Percentiles rank a stretch among this genome's conserved stretches.
phyloP scores from a whole-genome alignment of 2,888 invertebrate species.

The Gastracanthus pulcherrimus region DNA sequence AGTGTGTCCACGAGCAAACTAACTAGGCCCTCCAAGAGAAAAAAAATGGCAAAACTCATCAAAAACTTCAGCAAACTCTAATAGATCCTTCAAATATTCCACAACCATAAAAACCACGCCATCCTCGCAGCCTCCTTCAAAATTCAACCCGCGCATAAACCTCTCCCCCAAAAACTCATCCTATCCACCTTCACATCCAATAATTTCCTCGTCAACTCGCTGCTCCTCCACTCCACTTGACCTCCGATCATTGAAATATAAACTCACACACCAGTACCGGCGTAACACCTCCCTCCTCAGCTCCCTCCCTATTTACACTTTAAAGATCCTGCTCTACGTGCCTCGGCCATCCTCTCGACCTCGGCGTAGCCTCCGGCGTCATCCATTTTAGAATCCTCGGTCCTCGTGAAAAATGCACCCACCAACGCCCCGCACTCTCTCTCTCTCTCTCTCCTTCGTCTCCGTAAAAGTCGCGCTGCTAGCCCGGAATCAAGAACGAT shows the following conservation, averaged over 20 bases:
- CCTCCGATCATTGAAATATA: neutral
- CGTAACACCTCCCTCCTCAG: neutral
- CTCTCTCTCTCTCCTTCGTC: neutral
- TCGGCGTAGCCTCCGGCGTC: neutral
- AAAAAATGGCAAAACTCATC: neutral
- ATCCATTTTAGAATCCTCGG: neutral
- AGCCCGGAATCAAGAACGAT: no score
- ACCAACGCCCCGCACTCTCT: neutral
- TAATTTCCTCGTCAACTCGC: neutral
- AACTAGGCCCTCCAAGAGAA: no score
- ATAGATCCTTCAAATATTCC: neutral
- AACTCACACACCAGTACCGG: no score
- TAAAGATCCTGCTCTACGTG: neutral
- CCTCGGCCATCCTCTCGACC: neutral
- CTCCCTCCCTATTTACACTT: neutral
- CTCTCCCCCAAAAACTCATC: neutral
- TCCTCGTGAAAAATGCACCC: constrained; percentile 33
- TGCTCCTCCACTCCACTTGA: neutral
- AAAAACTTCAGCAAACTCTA: neutral
- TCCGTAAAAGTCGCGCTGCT: neutral
- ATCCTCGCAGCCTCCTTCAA: neutral
- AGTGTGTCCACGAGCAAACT: no score
- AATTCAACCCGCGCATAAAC: neutral
- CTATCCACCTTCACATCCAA: neutral
- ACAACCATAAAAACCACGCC: neutral